These are phyloP conservation scores for Steinernema scapterisci DNA, from an alignment of 2,888 invertebrate genomes.

Conservation along the genomic window DNA sequence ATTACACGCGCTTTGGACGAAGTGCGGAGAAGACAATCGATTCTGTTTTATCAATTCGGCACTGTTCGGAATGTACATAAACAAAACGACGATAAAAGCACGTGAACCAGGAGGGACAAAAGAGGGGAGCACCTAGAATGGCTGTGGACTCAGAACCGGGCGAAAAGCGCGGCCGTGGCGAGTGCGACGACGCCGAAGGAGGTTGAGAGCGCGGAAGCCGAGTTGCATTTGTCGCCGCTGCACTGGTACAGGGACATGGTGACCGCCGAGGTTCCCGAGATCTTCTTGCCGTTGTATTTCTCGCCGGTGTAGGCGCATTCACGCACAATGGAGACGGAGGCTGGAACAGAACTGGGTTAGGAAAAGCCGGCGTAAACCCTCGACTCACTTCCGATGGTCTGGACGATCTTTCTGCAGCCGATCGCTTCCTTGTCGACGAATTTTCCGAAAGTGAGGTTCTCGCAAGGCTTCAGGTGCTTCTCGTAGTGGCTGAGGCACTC, in stretches of 20 bases:
- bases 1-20: not conserved
- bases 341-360: conserved; percentile 40
- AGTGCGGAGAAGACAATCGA: conserved; percentile 2
- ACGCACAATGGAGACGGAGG: conserved; percentile 46
- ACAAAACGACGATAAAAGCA: conserved; percentile 20
- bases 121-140: not conserved
- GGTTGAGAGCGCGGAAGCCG: not conserved
- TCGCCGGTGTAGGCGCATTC: conserved; percentile 57
- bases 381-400: conserved; percentile 43
- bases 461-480: not conserved
- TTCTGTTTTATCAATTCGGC: conserved; percentile 19
- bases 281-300: conserved; percentile 45
- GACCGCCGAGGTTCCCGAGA: conserved; percentile 4
- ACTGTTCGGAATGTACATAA: conserved; percentile 16
- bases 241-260: not conserved
- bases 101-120: not conserved
- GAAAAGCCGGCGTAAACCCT: not conserved
- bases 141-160: not conserved
- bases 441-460: conserved; percentile 8
- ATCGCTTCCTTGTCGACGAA: conserved; percentile 37
- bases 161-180: not conserved
- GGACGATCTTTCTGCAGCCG: conserved; percentile 46
- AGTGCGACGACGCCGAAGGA: not conserved
- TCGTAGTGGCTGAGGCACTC: conserved; percentile 9
- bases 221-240: conserved; percentile 9